Conservation (phyloP, 1,140 invertebrate genomes). For the Rhopalosiphum padi region DNA sequence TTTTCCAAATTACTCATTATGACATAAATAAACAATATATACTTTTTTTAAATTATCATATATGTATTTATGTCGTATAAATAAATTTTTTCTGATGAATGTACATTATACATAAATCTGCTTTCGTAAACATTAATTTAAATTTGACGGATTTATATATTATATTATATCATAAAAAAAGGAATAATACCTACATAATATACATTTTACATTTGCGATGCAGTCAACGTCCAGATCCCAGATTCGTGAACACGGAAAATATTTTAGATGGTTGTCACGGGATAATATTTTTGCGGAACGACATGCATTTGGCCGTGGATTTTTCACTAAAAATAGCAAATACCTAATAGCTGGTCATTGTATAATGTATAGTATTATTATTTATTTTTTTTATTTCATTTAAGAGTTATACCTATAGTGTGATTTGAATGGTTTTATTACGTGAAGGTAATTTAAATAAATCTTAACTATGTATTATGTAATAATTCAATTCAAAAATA, state of each 20-base stretch:
- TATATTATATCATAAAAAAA: slow-evolving; percentile 12
- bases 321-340: not conserved
- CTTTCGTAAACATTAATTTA: not conserved
- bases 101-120: not conserved
- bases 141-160: not conserved
- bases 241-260: slow-evolving; percentile 30
- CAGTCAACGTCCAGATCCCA: not conserved
- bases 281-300: not conserved
- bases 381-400: not conserved
- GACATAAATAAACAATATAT: not conserved
- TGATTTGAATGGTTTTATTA: not conserved
- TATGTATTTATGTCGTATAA: not conserved
- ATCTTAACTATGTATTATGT: not conserved
- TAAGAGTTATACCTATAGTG: not conserved
- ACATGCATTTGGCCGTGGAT: not conserved
- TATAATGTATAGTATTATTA: not conserved
- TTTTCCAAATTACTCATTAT: not conserved
- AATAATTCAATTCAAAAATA: not conserved
- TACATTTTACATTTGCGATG: not conserved
- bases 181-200: slow-evolving; percentile 19
- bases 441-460: not conserved
- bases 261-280: slow-evolving; percentile 38
- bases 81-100: not conserved
- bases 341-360: not conserved
- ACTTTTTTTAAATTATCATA: not conserved